Base-by-base conservation (phyloP, 2,797 vertebrate species). In the Nothura maculosa region DNA sequence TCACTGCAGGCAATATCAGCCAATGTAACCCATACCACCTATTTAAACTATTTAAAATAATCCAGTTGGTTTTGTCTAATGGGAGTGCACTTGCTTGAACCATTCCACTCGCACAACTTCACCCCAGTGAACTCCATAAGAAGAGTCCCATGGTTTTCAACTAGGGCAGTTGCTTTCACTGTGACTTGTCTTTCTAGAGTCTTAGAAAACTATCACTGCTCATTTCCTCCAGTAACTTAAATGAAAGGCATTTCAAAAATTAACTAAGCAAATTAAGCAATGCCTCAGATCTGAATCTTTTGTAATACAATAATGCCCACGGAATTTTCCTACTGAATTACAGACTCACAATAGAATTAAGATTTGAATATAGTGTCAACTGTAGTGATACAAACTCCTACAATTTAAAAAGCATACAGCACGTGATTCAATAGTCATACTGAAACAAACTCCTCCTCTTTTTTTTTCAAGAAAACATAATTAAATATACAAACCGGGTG, bases 1-100 rank as follows among this genome's bases (percentile, higher is more conserved):
- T 61, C 85, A 78, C 87, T 27, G 52, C 28, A 72, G 94, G 92
- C 92, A 74, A 3, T 70, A 75, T 40, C 86, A 66, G 76, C 72
- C 74, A 5, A 1, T 25, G 30, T 24, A 67, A 77, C 61, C 48
- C 93, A 42, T 8, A 16, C 20, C 72, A 68, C 86, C 91, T 24
- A 45, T 42, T 80, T 67, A 6, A 68, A 55, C 2, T 80, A 80
- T 40, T 87, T 73, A 58, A 84, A 63, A 30, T 0, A 30, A 28
- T 12, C 47, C 84, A 14, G 64, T 61, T 57, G 66, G 5, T 24
- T 20, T 7, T 50, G 77, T 34, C 58, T 58, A 8, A 32, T 55
- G 40, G 1, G 20, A 70, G n/a, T 12, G 55, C 54, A 24, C 82
- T 6, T 25, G 61, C 52, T 74, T 1, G 0, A 79, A 32, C 25